phyloP scores from a whole-genome alignment of 1,140 invertebrate species.

The Pachypsylla venusta region DNA sequence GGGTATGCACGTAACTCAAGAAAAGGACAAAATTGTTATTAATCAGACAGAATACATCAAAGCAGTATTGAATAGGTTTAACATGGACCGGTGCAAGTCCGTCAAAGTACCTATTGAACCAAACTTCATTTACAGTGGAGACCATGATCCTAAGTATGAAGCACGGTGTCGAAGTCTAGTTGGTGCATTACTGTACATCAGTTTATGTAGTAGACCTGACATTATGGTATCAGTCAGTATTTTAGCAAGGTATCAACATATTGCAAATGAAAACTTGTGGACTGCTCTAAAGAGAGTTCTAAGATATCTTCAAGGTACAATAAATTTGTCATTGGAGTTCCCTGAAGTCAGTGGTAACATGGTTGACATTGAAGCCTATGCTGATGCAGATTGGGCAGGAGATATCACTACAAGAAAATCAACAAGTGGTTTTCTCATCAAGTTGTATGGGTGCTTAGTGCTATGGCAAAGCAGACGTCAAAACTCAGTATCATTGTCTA shows the following conservation, averaged over 20 bases:
- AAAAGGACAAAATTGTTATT: constrained; percentile 5
- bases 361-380: not conserved
- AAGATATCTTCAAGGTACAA: constrained; percentile 11
- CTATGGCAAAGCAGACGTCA: not conserved
- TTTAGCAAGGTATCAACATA: constrained; percentile 25
- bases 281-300: constrained; percentile 10
- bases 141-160: constrained; percentile 20
- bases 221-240: constrained; percentile 23
- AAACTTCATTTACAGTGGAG: not conserved
- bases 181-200: constrained; percentile 26
- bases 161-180: constrained; percentile 27
- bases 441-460: not conserved
- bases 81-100: not conserved
- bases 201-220: constrained; percentile 24
- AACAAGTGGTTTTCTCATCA: constrained; percentile 7
- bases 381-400: constrained; percentile 5
- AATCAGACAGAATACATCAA: not conserved
- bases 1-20: not conserved
- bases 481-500: not conserved
- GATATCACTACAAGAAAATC: constrained; percentile 4
- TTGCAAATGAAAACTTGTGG: constrained; percentile 20
- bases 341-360: not conserved
- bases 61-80: not conserved
- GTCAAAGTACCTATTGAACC: not conserved
- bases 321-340: constrained; percentile 19